Evolutionary conservation across 1,140 invertebrate species (phyloP).

Genomic region (Bombus cullumanus): DNA sequence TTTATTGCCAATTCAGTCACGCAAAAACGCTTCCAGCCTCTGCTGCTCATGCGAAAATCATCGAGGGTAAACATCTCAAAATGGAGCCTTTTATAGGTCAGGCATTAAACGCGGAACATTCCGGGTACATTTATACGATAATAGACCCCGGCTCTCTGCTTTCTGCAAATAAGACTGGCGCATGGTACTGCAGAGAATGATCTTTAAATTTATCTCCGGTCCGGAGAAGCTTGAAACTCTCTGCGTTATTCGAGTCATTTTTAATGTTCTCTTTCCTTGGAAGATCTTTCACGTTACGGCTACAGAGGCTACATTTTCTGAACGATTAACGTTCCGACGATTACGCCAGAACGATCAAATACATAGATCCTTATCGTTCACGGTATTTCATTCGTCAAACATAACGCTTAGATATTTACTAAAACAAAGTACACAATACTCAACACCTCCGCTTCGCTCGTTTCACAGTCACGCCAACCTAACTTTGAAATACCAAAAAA

Average conservation of each 20-base stretch:
- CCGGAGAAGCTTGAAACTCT: background rate
- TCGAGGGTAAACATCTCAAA: conserved; percentile 46
- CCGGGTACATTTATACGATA: conserved; percentile 15
- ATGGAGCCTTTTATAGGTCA: conserved; percentile 51
- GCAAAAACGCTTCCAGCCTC: conserved; percentile 6
- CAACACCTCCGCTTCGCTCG: background rate
- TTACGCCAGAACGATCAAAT: too few relatives aligned
- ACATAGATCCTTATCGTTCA: too few relatives aligned
- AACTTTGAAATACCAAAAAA: background rate
- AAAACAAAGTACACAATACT: background rate
- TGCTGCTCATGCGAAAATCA: conserved; percentile 47
- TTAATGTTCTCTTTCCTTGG: too few relatives aligned
- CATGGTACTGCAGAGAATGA: too few relatives aligned
- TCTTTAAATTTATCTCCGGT: background rate
- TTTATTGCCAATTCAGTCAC: conserved; percentile 53
- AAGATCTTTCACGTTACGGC: too few relatives aligned
- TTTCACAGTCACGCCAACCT: background rate
- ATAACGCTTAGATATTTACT: background rate
- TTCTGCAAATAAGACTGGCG: background rate
- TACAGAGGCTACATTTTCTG: too few relatives aligned
- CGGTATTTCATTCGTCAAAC: background rate
- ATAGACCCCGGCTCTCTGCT: conserved; percentile 4
- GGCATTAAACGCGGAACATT: conserved; percentile 40
- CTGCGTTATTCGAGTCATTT: too few relatives aligned
- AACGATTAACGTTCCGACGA: too few relatives aligned